Percentiles rank a stretch among this genome's conserved stretches.
phyloP scores from a whole-genome alignment of 2,113 vertebrate species.

The Phylloscopus trochilus region DNA sequence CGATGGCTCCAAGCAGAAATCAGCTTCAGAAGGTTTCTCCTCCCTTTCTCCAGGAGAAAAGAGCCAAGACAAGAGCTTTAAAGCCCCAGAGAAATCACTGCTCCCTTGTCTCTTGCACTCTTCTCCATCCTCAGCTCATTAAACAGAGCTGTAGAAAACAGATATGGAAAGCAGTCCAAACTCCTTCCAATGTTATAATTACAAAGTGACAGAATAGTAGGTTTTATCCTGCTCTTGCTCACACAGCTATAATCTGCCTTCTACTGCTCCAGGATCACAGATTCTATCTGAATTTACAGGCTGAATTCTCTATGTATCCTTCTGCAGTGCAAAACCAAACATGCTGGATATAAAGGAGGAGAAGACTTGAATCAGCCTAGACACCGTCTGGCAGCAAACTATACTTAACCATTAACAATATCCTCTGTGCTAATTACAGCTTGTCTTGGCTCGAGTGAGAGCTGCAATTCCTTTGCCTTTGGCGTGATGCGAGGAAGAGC shows the following conservation, averaged over 20 bases:
- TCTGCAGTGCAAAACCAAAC: background rate
- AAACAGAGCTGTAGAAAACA: background rate
- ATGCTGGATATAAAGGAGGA: background rate
- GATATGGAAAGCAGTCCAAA: background rate
- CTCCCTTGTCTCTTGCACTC: background rate
- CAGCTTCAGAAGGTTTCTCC: background rate
- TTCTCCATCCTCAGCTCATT: background rate
- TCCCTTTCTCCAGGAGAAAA: background rate
- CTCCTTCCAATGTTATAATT: background rate
- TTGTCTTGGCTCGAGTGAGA: conserved; percentile 9
- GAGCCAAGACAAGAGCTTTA: background rate
- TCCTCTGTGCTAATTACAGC: conserved; percentile 49
- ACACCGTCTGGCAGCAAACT: conserved; percentile 7
- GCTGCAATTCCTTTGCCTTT: conserved; percentile 50
- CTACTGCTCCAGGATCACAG: background rate
- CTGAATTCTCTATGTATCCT: background rate
- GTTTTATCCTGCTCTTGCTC: background rate
- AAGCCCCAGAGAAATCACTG: background rate
- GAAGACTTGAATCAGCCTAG: background rate
- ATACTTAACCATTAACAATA: conserved; percentile 28
- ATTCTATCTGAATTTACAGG: background rate
- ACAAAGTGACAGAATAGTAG: background rate
- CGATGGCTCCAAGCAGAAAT: background rate
- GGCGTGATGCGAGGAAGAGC: background rate
- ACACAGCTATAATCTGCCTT: background rate